Conservation (phyloP, 2,888 invertebrate genomes). For the Sarcophaga caerulescens region DNA sequence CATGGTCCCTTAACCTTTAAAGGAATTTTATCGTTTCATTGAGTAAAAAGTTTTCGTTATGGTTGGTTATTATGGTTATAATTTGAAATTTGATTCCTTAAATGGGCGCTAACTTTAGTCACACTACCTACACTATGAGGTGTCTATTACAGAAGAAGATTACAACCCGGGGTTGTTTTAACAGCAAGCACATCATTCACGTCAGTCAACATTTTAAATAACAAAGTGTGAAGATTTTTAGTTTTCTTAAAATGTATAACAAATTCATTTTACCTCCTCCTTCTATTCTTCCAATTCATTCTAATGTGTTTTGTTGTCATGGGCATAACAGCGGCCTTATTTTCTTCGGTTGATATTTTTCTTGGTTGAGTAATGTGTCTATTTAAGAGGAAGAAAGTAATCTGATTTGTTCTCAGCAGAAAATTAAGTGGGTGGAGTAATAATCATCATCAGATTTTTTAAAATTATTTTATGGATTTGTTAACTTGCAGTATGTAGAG, state of each 20-base stretch:
- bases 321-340: background rate
- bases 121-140: constrained; percentile 73
- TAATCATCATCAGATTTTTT: constrained; percentile 48
- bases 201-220: background rate
- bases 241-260: constrained; percentile 43
- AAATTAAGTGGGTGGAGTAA: constrained; percentile 27
- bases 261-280: constrained; percentile 35
- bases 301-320: background rate
- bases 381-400: background rate
- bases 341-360: constrained; percentile 18
- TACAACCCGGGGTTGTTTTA: background rate
- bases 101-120: constrained; percentile 76
- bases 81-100: constrained; percentile 77
- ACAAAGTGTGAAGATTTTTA: constrained; percentile 55
- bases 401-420: constrained; percentile 1
- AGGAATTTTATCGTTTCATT: constrained; percentile 18
- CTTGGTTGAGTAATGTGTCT: constrained; percentile 1
- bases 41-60: background rate
- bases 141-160: constrained; percentile 71
- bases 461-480: background rate
- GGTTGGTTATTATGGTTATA: constrained; percentile 70
- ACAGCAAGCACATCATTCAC: background rate
- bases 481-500: background rate
- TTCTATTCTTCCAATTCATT: background rate
- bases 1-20: background rate